These are phyloP conservation scores for Heliconius himera DNA, from an alignment of 1,140 invertebrate genomes.

Conservation along the genomic window DNA sequence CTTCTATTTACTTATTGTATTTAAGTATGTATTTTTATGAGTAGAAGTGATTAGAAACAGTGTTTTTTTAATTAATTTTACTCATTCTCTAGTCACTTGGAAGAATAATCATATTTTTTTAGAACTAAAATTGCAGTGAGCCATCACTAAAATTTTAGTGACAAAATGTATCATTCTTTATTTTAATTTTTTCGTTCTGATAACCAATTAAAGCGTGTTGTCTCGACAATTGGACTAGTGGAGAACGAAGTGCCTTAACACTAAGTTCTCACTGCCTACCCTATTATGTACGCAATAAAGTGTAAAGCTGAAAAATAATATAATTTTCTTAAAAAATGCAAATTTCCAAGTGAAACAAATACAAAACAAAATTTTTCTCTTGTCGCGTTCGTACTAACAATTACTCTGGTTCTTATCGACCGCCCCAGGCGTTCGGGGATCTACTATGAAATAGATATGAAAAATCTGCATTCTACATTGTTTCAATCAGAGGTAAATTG, in stretches of 20 bases:
- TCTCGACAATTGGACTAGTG: too few species aligned
- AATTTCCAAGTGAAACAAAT: not conserved
- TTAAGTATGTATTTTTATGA: too few species aligned
- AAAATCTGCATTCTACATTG: constrained; percentile 11
- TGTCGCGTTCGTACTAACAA: constrained; percentile 16
- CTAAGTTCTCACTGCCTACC: too few species aligned
- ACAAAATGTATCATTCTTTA: not conserved
- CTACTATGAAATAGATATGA: not conserved
- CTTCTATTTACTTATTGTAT: too few species aligned
- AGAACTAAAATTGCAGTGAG: too few species aligned
- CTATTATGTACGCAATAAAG: not conserved
- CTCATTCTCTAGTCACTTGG: too few species aligned
- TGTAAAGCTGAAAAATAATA: not conserved
- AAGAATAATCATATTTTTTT: too few species aligned
- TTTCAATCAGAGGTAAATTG: constrained; percentile 11
- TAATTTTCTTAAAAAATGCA: not conserved
- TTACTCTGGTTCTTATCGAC: constrained; percentile 27
- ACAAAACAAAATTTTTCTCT: constrained; percentile 6
- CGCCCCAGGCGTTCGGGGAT: constrained; percentile 19
- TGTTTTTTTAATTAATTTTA: too few species aligned
- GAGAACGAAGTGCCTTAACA: too few species aligned
- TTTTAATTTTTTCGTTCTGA: not conserved
- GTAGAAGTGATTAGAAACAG: too few species aligned
- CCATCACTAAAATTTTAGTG: too few species aligned
- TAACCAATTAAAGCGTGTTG: not conserved